A percentile compares a stretch with the other conserved stretches of the same genome.
Conservation (phyloP, 2,113 vertebrate species). For the Ptyas mucosa region DNA sequence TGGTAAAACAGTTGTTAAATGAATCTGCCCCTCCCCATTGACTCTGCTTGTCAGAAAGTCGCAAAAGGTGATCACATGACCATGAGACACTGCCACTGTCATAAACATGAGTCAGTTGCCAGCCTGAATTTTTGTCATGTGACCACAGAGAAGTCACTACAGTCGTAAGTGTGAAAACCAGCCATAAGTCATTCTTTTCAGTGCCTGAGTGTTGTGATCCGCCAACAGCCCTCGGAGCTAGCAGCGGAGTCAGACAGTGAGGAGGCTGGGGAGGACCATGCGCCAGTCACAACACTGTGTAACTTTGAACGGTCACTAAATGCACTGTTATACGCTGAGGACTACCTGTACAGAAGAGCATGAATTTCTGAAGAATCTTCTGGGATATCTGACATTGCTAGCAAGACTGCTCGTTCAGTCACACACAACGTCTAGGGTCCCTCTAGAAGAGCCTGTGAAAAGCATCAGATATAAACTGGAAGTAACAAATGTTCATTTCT, state of each 20-base stretch:
- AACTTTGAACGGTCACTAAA: background rate
- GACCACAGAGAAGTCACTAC: background rate
- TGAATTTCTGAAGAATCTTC: background rate
- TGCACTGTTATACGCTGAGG: background rate
- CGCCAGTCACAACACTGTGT: background rate
- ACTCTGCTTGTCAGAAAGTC: background rate
- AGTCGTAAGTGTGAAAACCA: background rate
- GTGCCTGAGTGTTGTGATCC: background rate
- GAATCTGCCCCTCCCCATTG: background rate
- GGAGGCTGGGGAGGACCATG: too few species aligned
- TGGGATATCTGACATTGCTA: background rate
- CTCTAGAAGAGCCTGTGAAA: background rate
- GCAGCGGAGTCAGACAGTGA: too few species aligned
- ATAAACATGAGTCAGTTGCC: background rate
- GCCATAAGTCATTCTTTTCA: background rate
- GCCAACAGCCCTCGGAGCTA: too few species aligned
- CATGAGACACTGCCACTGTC: background rate
- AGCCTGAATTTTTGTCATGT: background rate
- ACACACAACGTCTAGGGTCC: background rate
- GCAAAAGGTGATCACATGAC: background rate
- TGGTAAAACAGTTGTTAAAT: background rate
- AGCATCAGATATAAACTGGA: background rate
- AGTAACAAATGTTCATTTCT: background rate
- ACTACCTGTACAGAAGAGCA: background rate
- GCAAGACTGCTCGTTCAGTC: background rate